These are phyloP conservation scores for Drosophila baimaii DNA, from an alignment of 1,140 invertebrate species.

Conservation along the genomic window DNA sequence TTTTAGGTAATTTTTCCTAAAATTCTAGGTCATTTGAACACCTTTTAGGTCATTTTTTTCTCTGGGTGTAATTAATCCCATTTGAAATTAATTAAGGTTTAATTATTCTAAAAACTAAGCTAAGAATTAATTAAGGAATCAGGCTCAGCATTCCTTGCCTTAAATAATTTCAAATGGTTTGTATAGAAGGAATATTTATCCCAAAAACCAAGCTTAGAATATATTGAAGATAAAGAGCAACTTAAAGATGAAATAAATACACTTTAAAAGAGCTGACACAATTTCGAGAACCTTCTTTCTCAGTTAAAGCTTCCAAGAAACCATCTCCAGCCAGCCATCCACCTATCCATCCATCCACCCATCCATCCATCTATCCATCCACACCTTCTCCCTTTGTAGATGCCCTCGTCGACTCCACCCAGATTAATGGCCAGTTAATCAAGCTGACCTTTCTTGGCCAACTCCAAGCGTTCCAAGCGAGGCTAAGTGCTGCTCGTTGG, in stretches of 20 bases:
- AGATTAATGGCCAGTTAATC: slow-evolving; percentile 46
- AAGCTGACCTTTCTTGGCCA: slow-evolving; percentile 26
- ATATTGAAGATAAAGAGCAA: too few relatives aligned
- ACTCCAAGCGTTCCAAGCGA: not conserved
- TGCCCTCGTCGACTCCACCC: not conserved
- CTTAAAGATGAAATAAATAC: too few relatives aligned
- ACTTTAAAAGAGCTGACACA: not conserved
- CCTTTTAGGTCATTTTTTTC: too few relatives aligned
- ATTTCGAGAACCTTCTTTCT: not conserved
- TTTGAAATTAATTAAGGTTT: too few relatives aligned
- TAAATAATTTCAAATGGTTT: too few relatives aligned
- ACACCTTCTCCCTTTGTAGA: not conserved
- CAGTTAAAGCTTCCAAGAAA: slow-evolving; percentile 6
- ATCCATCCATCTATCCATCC: not conserved
- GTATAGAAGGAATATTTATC: not conserved
- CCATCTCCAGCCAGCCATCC: not conserved
- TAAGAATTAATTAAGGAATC: too few relatives aligned
- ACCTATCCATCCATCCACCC: too few relatives aligned
- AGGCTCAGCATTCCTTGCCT: too few relatives aligned
- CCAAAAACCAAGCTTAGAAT: not conserved
- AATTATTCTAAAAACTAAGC: too few relatives aligned
- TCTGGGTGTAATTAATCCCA: too few relatives aligned
- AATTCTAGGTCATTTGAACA: too few relatives aligned
- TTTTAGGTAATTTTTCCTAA: too few relatives aligned
- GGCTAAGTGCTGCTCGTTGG: slow-evolving; percentile 28